Evolutionary conservation across 2,113 vertebrate genomes (phyloP).

Genomic region (Glaucidium brasilianum): DNA sequence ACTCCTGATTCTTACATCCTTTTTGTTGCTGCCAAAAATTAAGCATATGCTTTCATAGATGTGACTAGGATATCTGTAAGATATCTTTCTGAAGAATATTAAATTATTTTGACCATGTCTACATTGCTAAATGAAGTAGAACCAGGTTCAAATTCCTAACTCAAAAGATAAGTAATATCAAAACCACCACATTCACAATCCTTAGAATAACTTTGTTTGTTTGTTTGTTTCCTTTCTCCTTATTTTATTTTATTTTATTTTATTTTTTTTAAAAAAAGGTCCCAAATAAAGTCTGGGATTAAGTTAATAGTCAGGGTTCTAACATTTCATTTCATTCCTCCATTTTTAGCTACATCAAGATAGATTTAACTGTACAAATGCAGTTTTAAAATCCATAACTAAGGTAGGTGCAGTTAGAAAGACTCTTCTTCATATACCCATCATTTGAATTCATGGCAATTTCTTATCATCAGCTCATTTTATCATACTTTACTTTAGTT

Average conservation of each 20-base stretch:
- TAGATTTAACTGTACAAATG: neutral
- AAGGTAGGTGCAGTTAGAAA: neutral
- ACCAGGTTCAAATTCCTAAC: rapidly evolving
- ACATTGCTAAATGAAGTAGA: neutral
- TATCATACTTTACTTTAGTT: neutral
- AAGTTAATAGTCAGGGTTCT: neutral
- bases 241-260: too few species aligned
- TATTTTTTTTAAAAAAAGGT: too few species aligned
- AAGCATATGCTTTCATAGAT: neutral
- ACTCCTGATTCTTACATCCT: rapidly evolving
- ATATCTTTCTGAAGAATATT: neutral
- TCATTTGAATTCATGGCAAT: neutral
- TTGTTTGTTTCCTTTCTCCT: too few species aligned
- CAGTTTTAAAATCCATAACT: neutral
- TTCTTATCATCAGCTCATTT: neutral
- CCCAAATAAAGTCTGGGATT: neutral
- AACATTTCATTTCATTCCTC: neutral
- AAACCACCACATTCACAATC: neutral
- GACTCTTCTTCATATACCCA: neutral
- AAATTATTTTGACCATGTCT: neutral
- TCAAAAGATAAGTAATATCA: neutral
- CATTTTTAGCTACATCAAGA: neutral
- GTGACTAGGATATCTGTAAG: neutral
- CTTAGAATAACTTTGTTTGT: neutral
- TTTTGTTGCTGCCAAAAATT: neutral